Evolutionary conservation across 2,113 vertebrate genomes (phyloP).

Genomic region (Cynocephalus volans): DNA sequence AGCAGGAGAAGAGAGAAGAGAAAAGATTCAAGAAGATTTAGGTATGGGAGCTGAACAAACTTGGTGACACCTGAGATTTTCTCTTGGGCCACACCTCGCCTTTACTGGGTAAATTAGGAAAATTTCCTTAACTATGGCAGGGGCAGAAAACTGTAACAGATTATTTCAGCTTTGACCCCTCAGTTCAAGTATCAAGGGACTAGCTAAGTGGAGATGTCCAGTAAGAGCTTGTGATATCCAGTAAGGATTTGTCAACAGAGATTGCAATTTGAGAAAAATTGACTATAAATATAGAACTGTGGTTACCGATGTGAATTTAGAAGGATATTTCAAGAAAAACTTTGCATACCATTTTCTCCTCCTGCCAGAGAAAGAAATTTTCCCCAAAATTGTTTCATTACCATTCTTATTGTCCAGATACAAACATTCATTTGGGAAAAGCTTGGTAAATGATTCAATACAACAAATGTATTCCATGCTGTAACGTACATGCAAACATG

Average conservation of each 20-base stretch:
- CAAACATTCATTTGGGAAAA: background rate
- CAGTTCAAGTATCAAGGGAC: background rate
- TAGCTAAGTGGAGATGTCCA: background rate
- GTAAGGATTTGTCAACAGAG: background rate
- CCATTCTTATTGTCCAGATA: background rate
- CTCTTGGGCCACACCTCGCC: background rate
- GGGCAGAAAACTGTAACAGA: background rate
- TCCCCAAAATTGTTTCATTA: constrained; percentile 47
- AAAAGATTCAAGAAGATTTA: background rate
- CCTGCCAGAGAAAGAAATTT: constrained; percentile 37
- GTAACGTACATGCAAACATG: background rate
- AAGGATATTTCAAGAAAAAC: constrained; percentile 57
- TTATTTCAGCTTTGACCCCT: background rate
- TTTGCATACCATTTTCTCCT: constrained; percentile 21
- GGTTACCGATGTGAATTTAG: constrained; percentile 37
- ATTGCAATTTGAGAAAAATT: background rate
- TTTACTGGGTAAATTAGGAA: background rate
- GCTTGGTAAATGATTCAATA: constrained; percentile 33
- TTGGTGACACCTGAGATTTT: background rate
- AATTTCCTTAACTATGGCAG: background rate
- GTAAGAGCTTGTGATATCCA: background rate
- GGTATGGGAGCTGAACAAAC: background rate
- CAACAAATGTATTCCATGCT: background rate
- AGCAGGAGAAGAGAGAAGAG: background rate
- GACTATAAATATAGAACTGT: constrained; percentile 29